These are phyloP conservation scores for Agrotis segetum DNA, from an alignment of 2,888 invertebrate species.

Conservation along the genomic window DNA sequence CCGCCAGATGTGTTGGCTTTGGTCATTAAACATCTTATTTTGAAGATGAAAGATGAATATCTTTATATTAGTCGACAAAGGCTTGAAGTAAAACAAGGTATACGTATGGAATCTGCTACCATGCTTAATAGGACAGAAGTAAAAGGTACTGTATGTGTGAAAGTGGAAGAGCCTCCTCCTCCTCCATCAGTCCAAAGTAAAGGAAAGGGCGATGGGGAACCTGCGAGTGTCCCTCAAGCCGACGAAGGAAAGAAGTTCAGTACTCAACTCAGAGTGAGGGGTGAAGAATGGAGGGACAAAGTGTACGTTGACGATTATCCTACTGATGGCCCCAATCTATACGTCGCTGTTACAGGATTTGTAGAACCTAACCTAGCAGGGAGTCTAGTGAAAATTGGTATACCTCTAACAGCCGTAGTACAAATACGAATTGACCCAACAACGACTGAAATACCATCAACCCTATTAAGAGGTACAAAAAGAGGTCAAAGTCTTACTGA, in stretches of 20 bases:
- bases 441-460: constrained; percentile 74
- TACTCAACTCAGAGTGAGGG: constrained; percentile 86
- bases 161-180: constrained; percentile 57
- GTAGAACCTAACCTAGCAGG: constrained; percentile 78
- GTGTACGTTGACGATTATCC: constrained; percentile 90
- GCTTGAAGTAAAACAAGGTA: constrained; percentile 81
- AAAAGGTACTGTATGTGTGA: constrained; percentile 75
- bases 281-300: constrained; percentile 90
- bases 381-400: constrained; percentile 80
- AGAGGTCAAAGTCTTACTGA: constrained; percentile 85
- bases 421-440: constrained; percentile 82
- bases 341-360: constrained; percentile 90
- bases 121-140: constrained; percentile 82
- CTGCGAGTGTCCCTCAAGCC: not conserved
- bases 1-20: constrained; percentile 84
- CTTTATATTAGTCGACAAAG: constrained; percentile 82
- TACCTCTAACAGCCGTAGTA: constrained; percentile 83
- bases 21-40: constrained; percentile 84
- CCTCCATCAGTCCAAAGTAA: constrained; percentile 69
- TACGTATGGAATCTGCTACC: constrained; percentile 80
- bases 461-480: constrained; percentile 76
- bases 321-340: constrained; percentile 88
- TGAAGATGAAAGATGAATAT: constrained; percentile 87
- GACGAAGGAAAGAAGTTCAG: constrained; percentile 84
- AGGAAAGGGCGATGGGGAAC: constrained; percentile 69